Percentiles rank a stretch among this genome's conserved stretches.
phyloP scores from a whole-genome alignment of 2,113 vertebrate genomes.

The Mormyrus lacerda region DNA sequence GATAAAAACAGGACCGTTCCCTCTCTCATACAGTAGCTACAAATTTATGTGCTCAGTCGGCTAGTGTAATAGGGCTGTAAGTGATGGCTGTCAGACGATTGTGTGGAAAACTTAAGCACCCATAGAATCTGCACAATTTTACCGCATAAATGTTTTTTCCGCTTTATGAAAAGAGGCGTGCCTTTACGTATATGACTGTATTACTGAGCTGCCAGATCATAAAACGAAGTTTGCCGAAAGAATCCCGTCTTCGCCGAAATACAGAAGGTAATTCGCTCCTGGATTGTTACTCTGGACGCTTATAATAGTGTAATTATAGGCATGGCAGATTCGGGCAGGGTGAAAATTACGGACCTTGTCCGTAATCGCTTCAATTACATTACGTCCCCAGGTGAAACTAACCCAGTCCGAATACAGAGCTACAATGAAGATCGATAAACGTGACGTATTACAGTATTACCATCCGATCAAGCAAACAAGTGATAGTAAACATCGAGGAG shows the following conservation, averaged over 20 bases:
- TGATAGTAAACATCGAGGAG: neutral
- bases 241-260: neutral
- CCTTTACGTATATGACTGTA: neutral
- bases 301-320: neutral
- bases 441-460: neutral
- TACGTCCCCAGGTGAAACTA: neutral
- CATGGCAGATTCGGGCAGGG: neutral
- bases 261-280: neutral
- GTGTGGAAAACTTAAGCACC: neutral
- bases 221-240: too few species aligned
- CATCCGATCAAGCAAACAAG: neutral
- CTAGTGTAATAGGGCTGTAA: neutral
- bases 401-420: neutral
- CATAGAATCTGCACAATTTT: neutral
- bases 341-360: neutral
- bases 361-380: neutral
- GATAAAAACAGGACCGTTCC: neutral
- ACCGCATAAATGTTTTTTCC: neutral
- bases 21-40: neutral
- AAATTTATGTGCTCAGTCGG: neutral
- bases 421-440: neutral
- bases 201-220: neutral
- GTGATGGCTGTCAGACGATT: neutral
- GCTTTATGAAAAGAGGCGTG: neutral
- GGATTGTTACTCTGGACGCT: neutral